Conservation (phyloP, 2,888 invertebrate genomes). For the Diaperis boleti region DNA sequence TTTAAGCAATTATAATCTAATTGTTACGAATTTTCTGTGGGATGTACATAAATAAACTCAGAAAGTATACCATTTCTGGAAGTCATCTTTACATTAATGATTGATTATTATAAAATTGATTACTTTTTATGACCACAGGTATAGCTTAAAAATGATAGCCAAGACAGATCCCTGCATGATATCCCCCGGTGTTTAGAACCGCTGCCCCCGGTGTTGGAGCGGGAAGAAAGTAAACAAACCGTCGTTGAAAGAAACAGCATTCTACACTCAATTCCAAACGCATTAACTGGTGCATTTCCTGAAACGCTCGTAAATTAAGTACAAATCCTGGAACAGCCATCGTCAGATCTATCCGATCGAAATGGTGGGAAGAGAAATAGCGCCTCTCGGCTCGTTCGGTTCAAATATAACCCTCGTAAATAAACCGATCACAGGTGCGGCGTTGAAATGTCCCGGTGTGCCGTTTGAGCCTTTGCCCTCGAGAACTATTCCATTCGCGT, state of each 20-base stretch:
- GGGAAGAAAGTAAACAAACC: conserved; percentile 31
- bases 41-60: too few species aligned
- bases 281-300: conserved; percentile 52
- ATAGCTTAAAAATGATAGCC: too few species aligned
- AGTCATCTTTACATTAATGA: too few species aligned
- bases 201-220: conserved; percentile 6
- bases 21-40: too few species aligned
- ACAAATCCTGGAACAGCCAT: conserved; percentile 49
- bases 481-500: conserved; percentile 43
- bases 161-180: too few species aligned
- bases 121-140: too few species aligned
- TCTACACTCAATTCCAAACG: conserved; percentile 45
- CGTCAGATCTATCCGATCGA: conserved; percentile 42
- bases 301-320: conserved; percentile 52
- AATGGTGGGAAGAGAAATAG: conserved; percentile 50
- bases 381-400: conserved; percentile 41
- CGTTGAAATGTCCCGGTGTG: conserved; percentile 50
- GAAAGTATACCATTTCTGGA: too few species aligned
- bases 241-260: conserved; percentile 33
- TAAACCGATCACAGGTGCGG: conserved; percentile 56
- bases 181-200: too few species aligned
- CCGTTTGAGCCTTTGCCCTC: conserved; percentile 37
- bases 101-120: not conserved
- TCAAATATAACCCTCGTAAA: conserved; percentile 56
- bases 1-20: too few species aligned